Base-by-base conservation (phyloP, 2,888 invertebrate genomes). In the Hirtodrosophila cameraria region DNA sequence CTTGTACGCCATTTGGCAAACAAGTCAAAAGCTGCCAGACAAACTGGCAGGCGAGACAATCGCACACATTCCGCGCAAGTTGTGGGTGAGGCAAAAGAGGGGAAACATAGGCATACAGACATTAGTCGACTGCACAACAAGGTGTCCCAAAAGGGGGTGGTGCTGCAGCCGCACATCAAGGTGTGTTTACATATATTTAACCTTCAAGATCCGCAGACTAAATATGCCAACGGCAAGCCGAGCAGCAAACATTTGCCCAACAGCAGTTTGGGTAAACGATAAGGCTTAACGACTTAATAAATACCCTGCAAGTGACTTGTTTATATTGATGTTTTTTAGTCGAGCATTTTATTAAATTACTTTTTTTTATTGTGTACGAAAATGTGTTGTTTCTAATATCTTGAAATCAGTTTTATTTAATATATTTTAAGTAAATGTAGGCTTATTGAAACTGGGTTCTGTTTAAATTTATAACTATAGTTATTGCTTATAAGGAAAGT, bases 1-100 rank as follows among this genome's bases (percentile, higher is more conserved):
- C 86, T 81, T 82, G 82, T 85, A 75, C 78, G 82, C 85, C 80
- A 86, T 81, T 86, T 86, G 79, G 85, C 87, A 82, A 85, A 86
- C 87, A 85, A 80, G 78, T 80, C 86, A 84, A 68, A 70, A 75
- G 62, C 66, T 61, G 70, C 64, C 70, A 79, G 76, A 74, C 70
- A 75, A 61, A 33, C 65, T 61, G 65, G 64, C 65, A 63, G 38
- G 41, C 48, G 38, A 57, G 58, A 66, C 57, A 50, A 16, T 9
- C 31, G 20, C 31, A 36, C 20, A 43, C 31, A 50, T 31, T 13
- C 8, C 13, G n/a, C 28, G 12, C 27, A 16, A 27, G 12, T 2
- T 12, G 20, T 18, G 13, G 7, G 4, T 3, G 8, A 8, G n/a
- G n/a, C n/a, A n/a, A n/a, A n/a, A n/a, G n/a, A n/a, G n/a, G n/a